Conservation (phyloP, 2,797 vertebrate genomes). For the Echiichthys vipera region DNA sequence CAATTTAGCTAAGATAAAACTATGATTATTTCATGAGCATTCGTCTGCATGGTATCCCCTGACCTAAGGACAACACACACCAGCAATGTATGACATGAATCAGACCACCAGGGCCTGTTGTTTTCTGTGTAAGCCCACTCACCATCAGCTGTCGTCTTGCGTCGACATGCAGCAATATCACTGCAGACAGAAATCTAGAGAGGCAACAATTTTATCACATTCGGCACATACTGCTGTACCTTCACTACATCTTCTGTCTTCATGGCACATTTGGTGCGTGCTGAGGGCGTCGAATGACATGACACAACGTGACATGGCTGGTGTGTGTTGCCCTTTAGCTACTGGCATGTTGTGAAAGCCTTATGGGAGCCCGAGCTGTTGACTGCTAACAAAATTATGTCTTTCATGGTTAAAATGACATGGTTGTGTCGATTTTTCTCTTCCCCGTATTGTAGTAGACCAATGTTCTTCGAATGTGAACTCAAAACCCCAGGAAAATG, state of each 20-base stretch:
- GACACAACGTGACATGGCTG: conserved; percentile 29
- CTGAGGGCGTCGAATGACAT: conserved; percentile 8
- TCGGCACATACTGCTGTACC: not conserved
- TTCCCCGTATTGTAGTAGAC: not conserved
- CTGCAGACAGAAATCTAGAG: conserved; percentile 1
- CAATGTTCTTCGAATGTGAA: not conserved
- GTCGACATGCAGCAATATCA: conserved; percentile 14
- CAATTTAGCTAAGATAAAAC: not conserved
- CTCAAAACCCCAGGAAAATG: not conserved
- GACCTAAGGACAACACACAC: not conserved
- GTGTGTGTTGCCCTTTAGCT: conserved; percentile 37
- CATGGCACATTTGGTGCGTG: not conserved
- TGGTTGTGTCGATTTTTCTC: not conserved
- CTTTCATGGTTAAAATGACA: conserved; percentile 10
- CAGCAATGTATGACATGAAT: conserved; percentile 20
- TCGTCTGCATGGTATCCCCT: not conserved
- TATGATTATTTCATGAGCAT: not conserved
- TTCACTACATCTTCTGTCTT: conserved; percentile 3
- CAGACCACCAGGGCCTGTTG: conserved; percentile 3
- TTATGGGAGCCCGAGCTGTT: conserved; percentile 7
- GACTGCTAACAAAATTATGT: not conserved
- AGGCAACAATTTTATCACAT: conserved; percentile 28
- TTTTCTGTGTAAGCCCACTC: conserved; percentile 15
- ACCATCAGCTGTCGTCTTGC: conserved; percentile 3
- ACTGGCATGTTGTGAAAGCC: conserved; percentile 6